Conservation (phyloP, 2,888 invertebrate genomes). For the Dichetophora obliterata region DNA sequence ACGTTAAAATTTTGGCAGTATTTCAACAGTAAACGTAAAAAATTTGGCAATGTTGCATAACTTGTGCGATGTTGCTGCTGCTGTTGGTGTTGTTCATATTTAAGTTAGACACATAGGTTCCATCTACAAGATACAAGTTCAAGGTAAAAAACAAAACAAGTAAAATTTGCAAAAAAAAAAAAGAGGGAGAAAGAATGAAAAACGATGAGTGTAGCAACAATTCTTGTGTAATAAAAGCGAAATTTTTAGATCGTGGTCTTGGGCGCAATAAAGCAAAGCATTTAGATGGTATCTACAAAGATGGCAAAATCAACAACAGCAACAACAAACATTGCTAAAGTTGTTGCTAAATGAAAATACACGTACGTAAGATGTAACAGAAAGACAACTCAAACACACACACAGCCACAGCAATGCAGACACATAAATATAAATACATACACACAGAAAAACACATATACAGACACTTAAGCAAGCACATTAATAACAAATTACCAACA, state of each 20-base stretch:
- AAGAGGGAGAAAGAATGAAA: background rate
- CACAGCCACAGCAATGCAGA: background rate
- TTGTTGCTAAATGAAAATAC: background rate
- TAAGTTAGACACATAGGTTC: background rate
- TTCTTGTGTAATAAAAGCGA: background rate
- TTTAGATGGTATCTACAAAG: background rate
- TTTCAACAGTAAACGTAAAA: too few relatives aligned
- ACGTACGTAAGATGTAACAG: background rate
- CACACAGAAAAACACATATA: background rate
- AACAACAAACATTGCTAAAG: background rate
- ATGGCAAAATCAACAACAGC: background rate
- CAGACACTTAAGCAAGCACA: background rate
- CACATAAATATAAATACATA: background rate
- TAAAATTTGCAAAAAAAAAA: background rate
- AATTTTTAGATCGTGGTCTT: background rate
- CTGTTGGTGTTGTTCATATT: background rate
- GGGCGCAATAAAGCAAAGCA: background rate
- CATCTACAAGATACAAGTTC: slow-evolving; percentile 1
- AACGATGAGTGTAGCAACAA: background rate
- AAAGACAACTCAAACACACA: background rate
- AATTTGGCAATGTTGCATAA: background rate
- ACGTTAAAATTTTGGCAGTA: too few relatives aligned
- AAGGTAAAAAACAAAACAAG: background rate
- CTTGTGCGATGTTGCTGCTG: background rate
- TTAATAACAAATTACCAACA: too few relatives aligned